Evolutionary conservation across 2,113 vertebrate genomes (phyloP).

Genomic region (Ellobius talpinus): DNA sequence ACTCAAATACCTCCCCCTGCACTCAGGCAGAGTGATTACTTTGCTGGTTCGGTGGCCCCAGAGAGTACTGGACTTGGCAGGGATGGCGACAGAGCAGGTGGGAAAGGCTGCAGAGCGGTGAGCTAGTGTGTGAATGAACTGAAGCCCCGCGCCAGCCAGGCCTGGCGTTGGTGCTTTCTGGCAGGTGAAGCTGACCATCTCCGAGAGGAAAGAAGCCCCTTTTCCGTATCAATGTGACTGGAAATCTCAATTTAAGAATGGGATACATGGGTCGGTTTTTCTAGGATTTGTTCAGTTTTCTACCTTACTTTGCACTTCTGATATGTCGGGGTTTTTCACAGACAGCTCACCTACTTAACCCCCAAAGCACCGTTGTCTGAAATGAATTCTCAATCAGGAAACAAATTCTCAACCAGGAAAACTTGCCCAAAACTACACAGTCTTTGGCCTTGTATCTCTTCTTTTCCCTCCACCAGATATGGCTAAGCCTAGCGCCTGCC

Average conservation of each 20-base stretch:
- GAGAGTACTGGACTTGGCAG: not conserved
- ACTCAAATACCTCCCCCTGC: not conserved
- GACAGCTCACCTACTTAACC: not conserved
- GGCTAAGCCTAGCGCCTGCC: not conserved
- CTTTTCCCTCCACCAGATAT: not conserved
- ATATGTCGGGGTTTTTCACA: not conserved
- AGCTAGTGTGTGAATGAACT: not conserved
- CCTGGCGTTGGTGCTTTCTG: not conserved
- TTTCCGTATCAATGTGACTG: not conserved
- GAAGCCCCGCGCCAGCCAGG: not conserved
- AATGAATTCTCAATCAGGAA: not conserved
- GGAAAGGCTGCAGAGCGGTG: not conserved
- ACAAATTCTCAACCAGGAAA: constrained; percentile 42
- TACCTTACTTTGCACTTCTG: not conserved
- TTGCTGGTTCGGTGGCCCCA: constrained; percentile 55
- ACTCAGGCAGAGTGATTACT: not conserved
- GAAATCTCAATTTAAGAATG: not conserved
- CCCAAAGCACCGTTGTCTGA: not conserved
- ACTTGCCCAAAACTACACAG: constrained; percentile 47
- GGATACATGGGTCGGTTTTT: not conserved
- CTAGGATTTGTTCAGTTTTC: not conserved
- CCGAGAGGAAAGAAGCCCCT: not conserved
- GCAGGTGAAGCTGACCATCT: not conserved
- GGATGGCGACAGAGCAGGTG: not conserved
- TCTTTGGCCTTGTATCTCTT: not conserved